phyloP scores from a whole-genome alignment of 2,888 invertebrate species.

The Andrena bucephala region DNA sequence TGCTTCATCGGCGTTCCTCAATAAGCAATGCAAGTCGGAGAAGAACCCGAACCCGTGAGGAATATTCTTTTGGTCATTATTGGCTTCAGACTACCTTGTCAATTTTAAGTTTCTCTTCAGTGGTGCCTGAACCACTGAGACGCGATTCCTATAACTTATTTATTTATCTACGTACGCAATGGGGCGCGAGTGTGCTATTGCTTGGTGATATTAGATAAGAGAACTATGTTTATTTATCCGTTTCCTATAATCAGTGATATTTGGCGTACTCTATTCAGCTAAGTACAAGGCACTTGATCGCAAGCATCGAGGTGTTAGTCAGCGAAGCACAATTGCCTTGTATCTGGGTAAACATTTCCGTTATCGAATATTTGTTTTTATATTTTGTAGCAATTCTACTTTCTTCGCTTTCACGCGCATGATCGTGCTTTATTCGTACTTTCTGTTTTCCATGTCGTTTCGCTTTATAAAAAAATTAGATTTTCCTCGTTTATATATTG shows the following conservation, averaged over 20 bases:
- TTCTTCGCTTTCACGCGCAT: not conserved
- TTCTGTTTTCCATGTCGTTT: not conserved
- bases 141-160: slow-evolving; percentile 21
- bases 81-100: slow-evolving; percentile 3
- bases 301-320: not conserved
- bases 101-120: slow-evolving; percentile 11
- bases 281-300: not conserved
- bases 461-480: slow-evolving; percentile 1
- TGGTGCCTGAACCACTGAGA: not conserved
- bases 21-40: slow-evolving; percentile 15
- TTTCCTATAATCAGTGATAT: slow-evolving; percentile 5
- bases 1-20: not conserved
- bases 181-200: not conserved
- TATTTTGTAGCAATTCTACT: not conserved
- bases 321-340: not conserved
- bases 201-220: slow-evolving; percentile 11
- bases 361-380: not conserved
- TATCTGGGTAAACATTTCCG: not conserved
- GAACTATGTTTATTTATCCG: not conserved
- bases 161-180: slow-evolving; percentile 12
- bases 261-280: not conserved
- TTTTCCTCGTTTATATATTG: not conserved
- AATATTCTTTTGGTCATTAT: slow-evolving; percentile 16
- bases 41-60: slow-evolving; percentile 37
- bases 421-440: no score